phyloP scores from a whole-genome alignment of 2,797 vertebrate genomes.

The Argentina silus region DNA sequence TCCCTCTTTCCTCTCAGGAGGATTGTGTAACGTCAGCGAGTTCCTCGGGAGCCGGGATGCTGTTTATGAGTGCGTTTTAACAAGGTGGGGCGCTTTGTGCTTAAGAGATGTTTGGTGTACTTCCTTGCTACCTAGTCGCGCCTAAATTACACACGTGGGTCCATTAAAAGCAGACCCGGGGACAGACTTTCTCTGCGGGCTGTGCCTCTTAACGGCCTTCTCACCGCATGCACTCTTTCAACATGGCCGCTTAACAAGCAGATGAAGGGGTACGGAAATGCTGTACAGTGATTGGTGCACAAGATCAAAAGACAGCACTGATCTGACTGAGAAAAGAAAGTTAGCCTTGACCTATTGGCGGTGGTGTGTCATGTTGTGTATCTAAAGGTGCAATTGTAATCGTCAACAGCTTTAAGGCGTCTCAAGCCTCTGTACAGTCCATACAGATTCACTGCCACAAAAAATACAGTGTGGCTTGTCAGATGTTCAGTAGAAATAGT shows the following conservation, averaged over 20 bases:
- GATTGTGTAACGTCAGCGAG: slow-evolving; percentile 72
- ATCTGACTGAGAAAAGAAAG: too few relatives aligned
- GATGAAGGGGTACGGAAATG: slow-evolving; percentile 13
- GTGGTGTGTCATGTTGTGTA: too few relatives aligned
- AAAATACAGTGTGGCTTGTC: neutral
- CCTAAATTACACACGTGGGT: slow-evolving; percentile 77
- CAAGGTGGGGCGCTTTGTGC: slow-evolving; percentile 61
- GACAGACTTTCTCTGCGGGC: slow-evolving; percentile 73
- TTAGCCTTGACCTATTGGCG: too few relatives aligned
- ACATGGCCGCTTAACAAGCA: slow-evolving; percentile 60
- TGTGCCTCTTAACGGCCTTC: slow-evolving; percentile 63
- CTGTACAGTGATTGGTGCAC: neutral
- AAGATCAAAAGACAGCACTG: neutral
- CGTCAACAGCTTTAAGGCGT: too few relatives aligned
- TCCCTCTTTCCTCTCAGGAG: slow-evolving; percentile 7
- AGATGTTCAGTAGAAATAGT: neutral
- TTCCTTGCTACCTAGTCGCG: slow-evolving; percentile 66
- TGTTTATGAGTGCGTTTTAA: slow-evolving; percentile 68
- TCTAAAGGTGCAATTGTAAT: too few relatives aligned
- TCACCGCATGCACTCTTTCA: slow-evolving; percentile 47
- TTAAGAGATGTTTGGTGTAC: slow-evolving; percentile 65
- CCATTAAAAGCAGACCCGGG: slow-evolving; percentile 69
- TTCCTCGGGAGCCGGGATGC: slow-evolving; percentile 64
- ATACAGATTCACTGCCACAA: too few relatives aligned
- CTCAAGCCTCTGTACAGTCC: too few relatives aligned